Evolutionary conservation across 1,140 invertebrate genomes (phyloP).

Genomic region (Nasonia longicornis): DNA sequence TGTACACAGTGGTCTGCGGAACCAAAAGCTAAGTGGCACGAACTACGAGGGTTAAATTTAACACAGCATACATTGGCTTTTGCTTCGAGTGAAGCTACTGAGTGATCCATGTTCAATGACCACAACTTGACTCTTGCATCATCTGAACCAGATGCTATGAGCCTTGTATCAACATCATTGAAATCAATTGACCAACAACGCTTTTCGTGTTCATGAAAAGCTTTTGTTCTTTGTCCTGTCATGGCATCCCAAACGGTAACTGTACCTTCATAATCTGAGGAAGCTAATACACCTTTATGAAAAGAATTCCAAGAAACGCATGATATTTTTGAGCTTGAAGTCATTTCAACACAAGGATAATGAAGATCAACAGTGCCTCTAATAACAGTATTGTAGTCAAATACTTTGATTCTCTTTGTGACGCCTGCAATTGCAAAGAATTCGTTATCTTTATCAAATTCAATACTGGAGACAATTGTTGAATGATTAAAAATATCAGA

Average conservation of each 20-base stretch:
- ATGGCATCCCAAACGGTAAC: constrained; percentile 94
- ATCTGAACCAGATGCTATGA: constrained; percentile 95
- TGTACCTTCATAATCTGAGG: constrained; percentile 96
- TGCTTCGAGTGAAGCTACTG: constrained; percentile 87
- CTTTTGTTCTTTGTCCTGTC: constrained; percentile 80
- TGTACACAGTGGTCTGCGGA: constrained; percentile 97
- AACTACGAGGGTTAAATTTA: constrained; percentile 92
- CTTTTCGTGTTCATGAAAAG: constrained; percentile 93
- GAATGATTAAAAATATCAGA: constrained; percentile 90
- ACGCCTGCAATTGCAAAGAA: constrained; percentile 97
- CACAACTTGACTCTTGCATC: constrained; percentile 95
- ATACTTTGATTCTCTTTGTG: constrained; percentile 94
- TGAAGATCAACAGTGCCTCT: constrained; percentile 89
- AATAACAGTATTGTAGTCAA: constrained; percentile 90
- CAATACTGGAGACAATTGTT: constrained; percentile 96
- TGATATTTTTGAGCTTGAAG: constrained; percentile 94
- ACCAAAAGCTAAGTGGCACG: constrained; percentile 91
- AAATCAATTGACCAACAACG: constrained; percentile 98
- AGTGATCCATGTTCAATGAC: constrained; percentile 89
- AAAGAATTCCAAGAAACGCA: constrained; percentile 96
- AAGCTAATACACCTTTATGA: constrained; percentile 89
- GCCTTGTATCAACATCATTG: constrained; percentile 89
- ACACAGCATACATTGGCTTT: constrained; percentile 97
- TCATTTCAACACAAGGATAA: constrained; percentile 93
- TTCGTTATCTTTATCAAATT: constrained; percentile 97